Conservation (phyloP, 2,888 invertebrate species). For the Drosophila monieri region DNA sequence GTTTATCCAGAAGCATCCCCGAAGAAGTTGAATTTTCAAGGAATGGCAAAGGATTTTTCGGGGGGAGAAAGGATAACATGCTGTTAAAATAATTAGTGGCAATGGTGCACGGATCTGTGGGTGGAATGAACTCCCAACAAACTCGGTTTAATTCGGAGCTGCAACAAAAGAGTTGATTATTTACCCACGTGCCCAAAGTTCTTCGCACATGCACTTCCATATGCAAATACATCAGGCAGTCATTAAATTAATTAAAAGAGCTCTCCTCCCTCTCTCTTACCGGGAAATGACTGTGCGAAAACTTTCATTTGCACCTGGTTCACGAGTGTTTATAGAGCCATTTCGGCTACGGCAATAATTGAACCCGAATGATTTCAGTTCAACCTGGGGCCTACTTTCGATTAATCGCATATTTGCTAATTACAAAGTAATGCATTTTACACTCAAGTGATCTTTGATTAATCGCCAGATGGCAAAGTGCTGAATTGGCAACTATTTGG, state of each 20-base stretch:
- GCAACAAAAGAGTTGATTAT: constrained; percentile 52
- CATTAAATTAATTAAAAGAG: constrained; percentile 69
- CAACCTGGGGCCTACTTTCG: constrained; percentile 1
- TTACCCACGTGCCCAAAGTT: constrained; percentile 44
- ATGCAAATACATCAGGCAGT: constrained; percentile 59
- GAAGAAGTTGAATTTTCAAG: not conserved
- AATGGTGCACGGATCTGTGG: constrained; percentile 5
- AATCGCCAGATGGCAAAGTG: not conserved
- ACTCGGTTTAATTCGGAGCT: constrained; percentile 17
- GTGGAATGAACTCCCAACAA: not conserved
- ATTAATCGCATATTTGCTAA: not conserved
- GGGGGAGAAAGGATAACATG: not conserved
- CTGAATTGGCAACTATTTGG: not conserved
- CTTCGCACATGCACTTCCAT: constrained; percentile 58
- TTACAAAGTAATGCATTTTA: constrained; percentile 8
- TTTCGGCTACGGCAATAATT: constrained; percentile 10
- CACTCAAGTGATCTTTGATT: constrained; percentile 2
- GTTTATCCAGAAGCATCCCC: not conserved
- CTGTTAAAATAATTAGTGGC: constrained; percentile 49
- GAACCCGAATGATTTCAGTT: not conserved
- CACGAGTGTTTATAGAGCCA: constrained; percentile 14
- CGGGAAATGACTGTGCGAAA: constrained; percentile 48
- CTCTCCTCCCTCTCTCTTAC: constrained; percentile 20
- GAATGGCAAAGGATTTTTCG: not conserved
- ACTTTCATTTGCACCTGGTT: constrained; percentile 24